These are phyloP conservation scores for Crocidura indochinensis DNA, from an alignment of 2,797 vertebrate species.

Conservation along the genomic window DNA sequence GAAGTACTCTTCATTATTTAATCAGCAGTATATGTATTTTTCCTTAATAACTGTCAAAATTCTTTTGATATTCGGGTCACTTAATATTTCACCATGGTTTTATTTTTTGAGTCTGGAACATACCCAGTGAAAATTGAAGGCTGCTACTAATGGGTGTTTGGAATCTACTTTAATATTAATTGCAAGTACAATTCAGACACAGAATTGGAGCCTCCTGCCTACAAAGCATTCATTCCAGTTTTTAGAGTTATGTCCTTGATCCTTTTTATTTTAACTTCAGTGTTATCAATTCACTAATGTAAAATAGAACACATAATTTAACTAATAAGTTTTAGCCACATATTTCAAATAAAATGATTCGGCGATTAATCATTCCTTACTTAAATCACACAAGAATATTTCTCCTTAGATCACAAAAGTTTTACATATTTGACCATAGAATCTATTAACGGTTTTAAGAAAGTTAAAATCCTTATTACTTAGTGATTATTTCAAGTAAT, in stretches of 20 bases:
- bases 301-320: slow-evolving; percentile 7
- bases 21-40: neutral
- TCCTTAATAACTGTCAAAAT: neutral
- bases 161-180: no score
- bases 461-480: slow-evolving; percentile 80
- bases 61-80: no score
- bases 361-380: neutral
- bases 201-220: no score
- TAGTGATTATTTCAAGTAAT: slow-evolving; percentile 79
- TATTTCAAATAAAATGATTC: slow-evolving; percentile 46
- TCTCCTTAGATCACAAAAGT: slow-evolving; percentile 43
- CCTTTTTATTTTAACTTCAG: slow-evolving; percentile 19
- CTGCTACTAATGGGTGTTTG: no score
- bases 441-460: slow-evolving; percentile 59
- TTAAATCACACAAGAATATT: slow-evolving; percentile 9
- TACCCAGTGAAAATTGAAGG: no score
- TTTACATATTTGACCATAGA: slow-evolving; percentile 72
- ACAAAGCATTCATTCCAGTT: no score
- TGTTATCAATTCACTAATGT: neutral
- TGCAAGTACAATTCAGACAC: no score
- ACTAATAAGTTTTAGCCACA: slow-evolving; percentile 4
- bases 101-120: no score
- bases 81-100: neutral
- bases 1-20: neutral
- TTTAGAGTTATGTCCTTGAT: no score